A percentile compares a stretch with the other conserved stretches of the same genome.
Evolutionary conservation across 2,797 vertebrate genomes (phyloP).

Genomic region (Synanceia verrucosa): DNA sequence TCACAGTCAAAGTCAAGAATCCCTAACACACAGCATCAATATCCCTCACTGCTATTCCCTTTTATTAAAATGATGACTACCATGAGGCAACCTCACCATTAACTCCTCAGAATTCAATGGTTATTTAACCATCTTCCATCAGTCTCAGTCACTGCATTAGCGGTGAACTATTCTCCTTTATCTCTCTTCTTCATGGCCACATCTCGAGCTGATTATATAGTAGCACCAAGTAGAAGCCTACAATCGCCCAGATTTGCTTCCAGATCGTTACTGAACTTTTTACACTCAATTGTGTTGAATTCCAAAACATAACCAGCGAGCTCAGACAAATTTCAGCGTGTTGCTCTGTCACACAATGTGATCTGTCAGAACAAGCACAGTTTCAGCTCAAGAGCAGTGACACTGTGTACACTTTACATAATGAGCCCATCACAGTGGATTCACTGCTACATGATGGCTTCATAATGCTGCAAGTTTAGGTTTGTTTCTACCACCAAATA

Average conservation of each 20-base stretch:
- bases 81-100: background rate
- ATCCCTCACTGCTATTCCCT: background rate
- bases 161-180: background rate
- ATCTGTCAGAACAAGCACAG: background rate
- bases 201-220: background rate
- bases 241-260: background rate
- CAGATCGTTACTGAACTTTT: slow-evolving; percentile 6
- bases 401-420: background rate
- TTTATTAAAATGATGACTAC: background rate
- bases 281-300: background rate
- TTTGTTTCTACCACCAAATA: background rate
- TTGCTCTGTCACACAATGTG: background rate
- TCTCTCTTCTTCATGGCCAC: background rate
- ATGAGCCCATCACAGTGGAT: background rate
- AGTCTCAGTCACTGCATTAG: background rate
- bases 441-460: background rate
- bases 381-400: background rate
- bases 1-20: background rate
- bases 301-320: background rate
- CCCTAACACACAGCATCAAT: no score
- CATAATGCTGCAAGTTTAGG: background rate
- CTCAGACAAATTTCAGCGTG: background rate
- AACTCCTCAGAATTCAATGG: background rate
- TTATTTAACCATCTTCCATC: background rate
- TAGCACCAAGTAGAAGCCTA: background rate